Conservation (phyloP, 1,140 invertebrate species). For the Drosophila sechellia region DNA sequence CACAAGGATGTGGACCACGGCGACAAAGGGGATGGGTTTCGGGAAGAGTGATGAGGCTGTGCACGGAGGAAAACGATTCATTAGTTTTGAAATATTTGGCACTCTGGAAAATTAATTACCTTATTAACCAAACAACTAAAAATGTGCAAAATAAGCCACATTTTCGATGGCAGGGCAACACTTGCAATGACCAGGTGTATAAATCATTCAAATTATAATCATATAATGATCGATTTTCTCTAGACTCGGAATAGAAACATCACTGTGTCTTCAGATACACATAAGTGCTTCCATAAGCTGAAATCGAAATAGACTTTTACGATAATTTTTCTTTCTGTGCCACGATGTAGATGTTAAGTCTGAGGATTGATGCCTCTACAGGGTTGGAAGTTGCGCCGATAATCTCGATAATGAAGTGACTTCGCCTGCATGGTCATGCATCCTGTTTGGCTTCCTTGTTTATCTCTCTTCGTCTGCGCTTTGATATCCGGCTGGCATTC, state of each 20-base stretch:
- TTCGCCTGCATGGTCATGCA: slow-evolving; percentile 76
- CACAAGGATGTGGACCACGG: slow-evolving; percentile 53
- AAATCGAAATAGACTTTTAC: neutral
- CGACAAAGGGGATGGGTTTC: slow-evolving; percentile 23
- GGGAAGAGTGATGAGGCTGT: slow-evolving; percentile 24
- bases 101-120: neutral
- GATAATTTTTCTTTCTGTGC: slow-evolving; percentile 13
- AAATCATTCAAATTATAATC: neutral
- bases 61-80: slow-evolving; percentile 11
- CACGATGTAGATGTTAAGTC: slow-evolving; percentile 25
- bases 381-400: slow-evolving; percentile 80
- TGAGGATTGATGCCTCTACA: slow-evolving; percentile 54
- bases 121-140: neutral
- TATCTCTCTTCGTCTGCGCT: slow-evolving; percentile 53
- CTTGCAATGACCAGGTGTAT: neutral
- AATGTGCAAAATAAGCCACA: no score
- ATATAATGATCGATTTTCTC: no score
- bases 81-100: neutral
- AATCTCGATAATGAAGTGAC: slow-evolving; percentile 83
- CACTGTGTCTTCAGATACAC: no score
- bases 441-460: slow-evolving; percentile 61
- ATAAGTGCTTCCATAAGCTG: no score
- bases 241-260: no score
- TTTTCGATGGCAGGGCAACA: neutral
- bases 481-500: slow-evolving; percentile 74